Percentiles rank a stretch among this genome's conserved stretches.
phyloP scores from a whole-genome alignment of 2,888 invertebrate genomes.

The Eupelmus urozonus region DNA sequence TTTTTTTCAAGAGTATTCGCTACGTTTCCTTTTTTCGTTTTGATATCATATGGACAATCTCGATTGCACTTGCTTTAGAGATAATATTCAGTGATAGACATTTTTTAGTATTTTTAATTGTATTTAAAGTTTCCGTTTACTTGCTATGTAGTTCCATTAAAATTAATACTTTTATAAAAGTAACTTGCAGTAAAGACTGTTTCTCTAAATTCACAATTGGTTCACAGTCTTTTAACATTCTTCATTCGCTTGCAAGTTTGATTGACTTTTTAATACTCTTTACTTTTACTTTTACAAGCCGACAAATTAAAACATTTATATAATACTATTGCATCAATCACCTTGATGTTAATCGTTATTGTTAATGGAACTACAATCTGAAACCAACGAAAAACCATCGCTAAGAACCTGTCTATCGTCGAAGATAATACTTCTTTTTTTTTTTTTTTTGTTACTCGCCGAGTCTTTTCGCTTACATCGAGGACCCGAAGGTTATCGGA shows the following conservation, averaged over 20 bases:
- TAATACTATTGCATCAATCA: conserved; percentile 22
- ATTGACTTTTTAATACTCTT: not conserved
- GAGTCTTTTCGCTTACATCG: conserved; percentile 12
- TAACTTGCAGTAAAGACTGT: not conserved
- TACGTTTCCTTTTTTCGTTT: conserved; percentile 12
- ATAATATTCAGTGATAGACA: conserved; percentile 16
- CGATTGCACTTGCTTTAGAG: conserved; percentile 14
- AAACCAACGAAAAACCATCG: conserved; percentile 20
- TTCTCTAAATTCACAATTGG: not conserved
- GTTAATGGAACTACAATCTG: conserved; percentile 2
- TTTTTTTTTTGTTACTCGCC: not conserved
- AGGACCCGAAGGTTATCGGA: conserved; percentile 56
- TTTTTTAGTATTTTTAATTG: conserved; percentile 23
- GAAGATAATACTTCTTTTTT: conserved; percentile 21
- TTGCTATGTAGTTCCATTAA: conserved; percentile 13
- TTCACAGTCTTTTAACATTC: conserved; percentile 9
- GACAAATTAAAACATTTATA: not conserved
- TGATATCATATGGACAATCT: conserved; percentile 12
- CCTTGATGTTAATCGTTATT: conserved; percentile 7
- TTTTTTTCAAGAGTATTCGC: conserved; percentile 20
- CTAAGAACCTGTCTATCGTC: conserved; percentile 22
- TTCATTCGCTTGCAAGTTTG: not conserved
- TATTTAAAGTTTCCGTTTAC: conserved; percentile 9
- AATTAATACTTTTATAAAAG: conserved; percentile 21
- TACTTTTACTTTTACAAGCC: not conserved